Base-by-base conservation (phyloP, 37 sponge, comb jelly and placozoan species). In the Axinella damicornis region DNA sequence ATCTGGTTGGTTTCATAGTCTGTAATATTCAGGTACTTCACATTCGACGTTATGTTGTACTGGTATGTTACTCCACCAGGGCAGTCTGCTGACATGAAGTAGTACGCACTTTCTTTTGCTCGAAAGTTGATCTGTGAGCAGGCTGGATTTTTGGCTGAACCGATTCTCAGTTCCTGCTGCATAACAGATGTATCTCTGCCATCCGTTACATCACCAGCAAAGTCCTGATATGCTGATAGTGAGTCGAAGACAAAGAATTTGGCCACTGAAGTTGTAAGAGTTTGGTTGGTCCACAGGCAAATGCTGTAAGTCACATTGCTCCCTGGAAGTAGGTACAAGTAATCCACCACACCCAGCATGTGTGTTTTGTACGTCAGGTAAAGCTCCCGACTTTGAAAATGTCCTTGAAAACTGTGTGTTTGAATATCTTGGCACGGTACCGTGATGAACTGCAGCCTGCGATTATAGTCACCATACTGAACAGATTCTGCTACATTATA, bases 61-160 rank as follows among this genome's bases (percentile, higher is more conserved):
- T 61, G 63, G 11, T 61, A 61, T 5, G 63, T 61, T 61, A 61
- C 63, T 14, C 63, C 63, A 27, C 63, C 63, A 25, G n/a, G n/a
- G 13, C 63, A 61, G 5, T 61, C 25, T 25, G 25, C 63, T 27
- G 63, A n/a, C 63, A 61, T 61, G 63, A 61, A 61, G 11, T 61
- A 61, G 63, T 61, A 61, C 5, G 25, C 27, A 25, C 63, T 61
- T 25, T 61, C 11, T 4, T 61, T 61, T 25, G 63, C 63, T 5
- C 2, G 4, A 14, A 61, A 61, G n/a, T n/a, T 61, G 27, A 61
- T 27, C 5, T n/a, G 5, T 27, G 63, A 61, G 63, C 63, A 61
- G 27, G 27, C 27, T n/a, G 63, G 63, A 14, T 5, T 27, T 25
- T 61, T 5, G 13, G 46, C 9, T 46, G 46, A 46, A 9, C 46